These are phyloP conservation scores for Paedocypris sp. DNA, from an alignment of 2,113 vertebrate genomes.

Conservation along the genomic window DNA sequence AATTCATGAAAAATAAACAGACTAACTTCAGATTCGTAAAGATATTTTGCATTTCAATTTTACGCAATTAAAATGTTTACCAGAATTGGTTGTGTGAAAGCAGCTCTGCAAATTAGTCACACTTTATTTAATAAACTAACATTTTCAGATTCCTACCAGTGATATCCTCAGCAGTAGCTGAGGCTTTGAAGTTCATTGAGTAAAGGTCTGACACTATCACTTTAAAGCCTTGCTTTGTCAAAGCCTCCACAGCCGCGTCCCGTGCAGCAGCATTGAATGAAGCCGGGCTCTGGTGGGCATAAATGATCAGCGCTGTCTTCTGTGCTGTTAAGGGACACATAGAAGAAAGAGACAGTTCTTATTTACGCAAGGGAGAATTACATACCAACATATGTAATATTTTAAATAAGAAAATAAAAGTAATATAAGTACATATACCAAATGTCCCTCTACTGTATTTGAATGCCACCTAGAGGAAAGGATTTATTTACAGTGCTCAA, in stretches of 20 bases:
- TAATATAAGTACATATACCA: no score
- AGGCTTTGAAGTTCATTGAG: constrained; percentile 50
- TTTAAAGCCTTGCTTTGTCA: constrained; percentile 54
- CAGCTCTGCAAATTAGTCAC: neutral
- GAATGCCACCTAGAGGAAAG: no score
- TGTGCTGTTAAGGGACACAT: constrained; percentile 32
- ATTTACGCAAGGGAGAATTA: neutral
- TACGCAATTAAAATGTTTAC: no score
- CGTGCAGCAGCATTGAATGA: constrained; percentile 70
- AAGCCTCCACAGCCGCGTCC: constrained; percentile 47
- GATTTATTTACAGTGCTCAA: no score
- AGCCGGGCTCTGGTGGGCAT: constrained; percentile 51
- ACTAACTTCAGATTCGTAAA: no score
- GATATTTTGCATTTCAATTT: no score
- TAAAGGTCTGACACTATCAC: constrained; percentile 70
- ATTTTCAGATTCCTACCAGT: constrained; percentile 37
- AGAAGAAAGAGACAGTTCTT: neutral
- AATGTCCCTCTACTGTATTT: no score
- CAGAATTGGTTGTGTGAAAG: no score
- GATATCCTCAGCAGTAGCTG: constrained; percentile 47
- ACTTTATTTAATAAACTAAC: no score
- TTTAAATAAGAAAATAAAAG: no score
- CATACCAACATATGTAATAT: no score
- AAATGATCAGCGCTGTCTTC: constrained; percentile 50
- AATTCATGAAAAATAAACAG: no score